These are phyloP conservation scores for Microctenopoma stevenorrisi DNA, from an alignment of 2,797 vertebrate genomes.

Conservation along the genomic window DNA sequence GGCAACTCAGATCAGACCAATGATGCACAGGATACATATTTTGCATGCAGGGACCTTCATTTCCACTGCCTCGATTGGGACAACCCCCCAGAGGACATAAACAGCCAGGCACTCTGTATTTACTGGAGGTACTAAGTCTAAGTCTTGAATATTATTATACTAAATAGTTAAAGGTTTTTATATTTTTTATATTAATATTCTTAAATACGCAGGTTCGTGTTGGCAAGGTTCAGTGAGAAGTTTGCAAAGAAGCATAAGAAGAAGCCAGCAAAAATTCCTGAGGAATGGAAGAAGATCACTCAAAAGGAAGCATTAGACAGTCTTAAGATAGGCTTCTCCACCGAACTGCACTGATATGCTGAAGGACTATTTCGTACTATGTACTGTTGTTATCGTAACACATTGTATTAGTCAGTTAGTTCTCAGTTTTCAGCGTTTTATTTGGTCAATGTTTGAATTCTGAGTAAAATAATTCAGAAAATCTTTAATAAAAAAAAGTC, in stretches of 20 bases:
- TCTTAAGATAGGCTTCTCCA: constrained; percentile 59
- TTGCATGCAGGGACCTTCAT: constrained; percentile 47
- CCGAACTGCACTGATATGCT: neutral
- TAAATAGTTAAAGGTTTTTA: neutral
- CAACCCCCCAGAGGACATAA: constrained; percentile 43
- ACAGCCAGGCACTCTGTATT: constrained; percentile 21
- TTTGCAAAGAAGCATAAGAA: constrained; percentile 73
- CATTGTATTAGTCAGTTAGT: neutral
- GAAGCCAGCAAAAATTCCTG: constrained; percentile 64
- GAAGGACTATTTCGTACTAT: neutral
- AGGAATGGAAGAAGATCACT: constrained; percentile 75
- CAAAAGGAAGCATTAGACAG: constrained; percentile 66
- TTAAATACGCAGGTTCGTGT: constrained; percentile 68
- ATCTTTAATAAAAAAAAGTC: too few species aligned
- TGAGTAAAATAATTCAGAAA: too few species aligned
- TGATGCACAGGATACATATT: constrained; percentile 24
- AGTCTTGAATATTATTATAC: neutral
- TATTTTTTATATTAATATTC: neutral
- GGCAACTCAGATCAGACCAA: constrained; percentile 31
- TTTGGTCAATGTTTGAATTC: neutral
- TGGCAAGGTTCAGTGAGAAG: constrained; percentile 71
- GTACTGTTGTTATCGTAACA: neutral
- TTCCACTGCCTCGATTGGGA: constrained; percentile 67
- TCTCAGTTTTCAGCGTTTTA: constrained; percentile 1
- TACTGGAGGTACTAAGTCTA: constrained; percentile 78